Base-by-base conservation (phyloP, 2,888 invertebrate genomes). In the Tenthredo livida region DNA sequence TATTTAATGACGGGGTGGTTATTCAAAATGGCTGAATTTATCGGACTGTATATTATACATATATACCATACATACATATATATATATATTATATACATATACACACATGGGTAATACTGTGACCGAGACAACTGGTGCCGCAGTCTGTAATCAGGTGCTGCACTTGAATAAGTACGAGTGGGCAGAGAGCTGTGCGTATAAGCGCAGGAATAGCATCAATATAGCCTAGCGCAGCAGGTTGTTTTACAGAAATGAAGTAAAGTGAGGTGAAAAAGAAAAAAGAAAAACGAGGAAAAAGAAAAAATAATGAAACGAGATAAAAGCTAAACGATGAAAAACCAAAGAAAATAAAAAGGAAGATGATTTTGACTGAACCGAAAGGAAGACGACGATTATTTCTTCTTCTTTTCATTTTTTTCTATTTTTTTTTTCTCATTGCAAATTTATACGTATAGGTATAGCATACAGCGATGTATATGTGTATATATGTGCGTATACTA, bases 1-100 rank as follows among this genome's bases (percentile, higher is more conserved):
- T 21, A 73, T 73, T 73, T 73, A 73, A 73, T 73, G 72, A 73
- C 72, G 72, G 43, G 72, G 72, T 73, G 40, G n/a, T n/a, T 67
- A 67, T n/a, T 70, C 21, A 61, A 61, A 9, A 70, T 70, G 37
- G 70, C 0, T n/a, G 37, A 70, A 37, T 70, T 70, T 61, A 61
- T 61, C 61, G 61, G 12, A 61, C 25, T 61, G 3, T 61, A 61
- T 9, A 12, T 61, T 3, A 2, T 25, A 25, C 9, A 61, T 21
- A 3, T 29, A 29, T 29, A 29, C 29, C 2, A 25, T 12, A 61
- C 3, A 61, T 12, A 25, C 2, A 9, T 61, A 10, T 25, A 25
- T 61, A 61, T 33, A 33, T 33, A 33, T 33, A 33, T 33, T 33
- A 29, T 29, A 33, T 25, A 25, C 9, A 61, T 21, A 3, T 61